These are phyloP conservation scores for Hypolimnas misippus DNA, from an alignment of 2,888 invertebrate genomes.

Conservation along the genomic window DNA sequence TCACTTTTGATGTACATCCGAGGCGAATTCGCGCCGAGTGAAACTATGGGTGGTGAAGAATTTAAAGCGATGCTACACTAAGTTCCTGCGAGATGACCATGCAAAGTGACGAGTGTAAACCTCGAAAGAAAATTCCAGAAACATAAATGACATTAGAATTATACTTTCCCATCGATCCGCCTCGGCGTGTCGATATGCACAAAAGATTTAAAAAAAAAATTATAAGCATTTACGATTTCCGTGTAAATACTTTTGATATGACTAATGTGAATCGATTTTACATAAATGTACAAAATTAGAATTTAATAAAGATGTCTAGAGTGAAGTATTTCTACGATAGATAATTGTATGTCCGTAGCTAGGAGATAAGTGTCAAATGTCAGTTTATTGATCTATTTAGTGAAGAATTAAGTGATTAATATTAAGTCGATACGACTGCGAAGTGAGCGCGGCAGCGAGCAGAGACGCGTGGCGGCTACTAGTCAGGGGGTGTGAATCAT, in stretches of 20 bases:
- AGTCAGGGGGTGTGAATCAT: slow-evolving; percentile 37
- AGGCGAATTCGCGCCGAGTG: too few relatives aligned
- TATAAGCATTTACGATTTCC: not conserved
- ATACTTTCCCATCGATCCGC: not conserved
- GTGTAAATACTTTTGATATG: not conserved
- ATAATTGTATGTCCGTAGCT: slow-evolving; percentile 17
- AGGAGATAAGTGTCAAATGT: slow-evolving; percentile 18
- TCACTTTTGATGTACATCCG: too few relatives aligned
- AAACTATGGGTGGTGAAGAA: too few relatives aligned
- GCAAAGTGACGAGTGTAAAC: not conserved
- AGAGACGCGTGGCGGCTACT: slow-evolving; percentile 44
- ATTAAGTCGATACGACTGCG: too few relatives aligned
- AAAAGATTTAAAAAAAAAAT: slow-evolving; percentile 19
- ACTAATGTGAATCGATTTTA: not conserved
- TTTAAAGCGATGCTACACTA: too few relatives aligned
- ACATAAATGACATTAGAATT: slow-evolving; percentile 8
- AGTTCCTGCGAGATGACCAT: too few relatives aligned
- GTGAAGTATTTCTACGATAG: slow-evolving; percentile 6
- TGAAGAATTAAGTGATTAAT: slow-evolving; percentile 1
- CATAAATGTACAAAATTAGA: slow-evolving; percentile 27
- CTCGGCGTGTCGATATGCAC: slow-evolving; percentile 32
- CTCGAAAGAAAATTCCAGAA: not conserved
- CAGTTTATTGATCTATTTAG: slow-evolving; percentile 30
- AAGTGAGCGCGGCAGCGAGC: too few relatives aligned
- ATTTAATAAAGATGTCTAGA: slow-evolving; percentile 5